phyloP scores from a whole-genome alignment of 2,888 invertebrate genomes.

The Synanthedon formicaeformis region DNA sequence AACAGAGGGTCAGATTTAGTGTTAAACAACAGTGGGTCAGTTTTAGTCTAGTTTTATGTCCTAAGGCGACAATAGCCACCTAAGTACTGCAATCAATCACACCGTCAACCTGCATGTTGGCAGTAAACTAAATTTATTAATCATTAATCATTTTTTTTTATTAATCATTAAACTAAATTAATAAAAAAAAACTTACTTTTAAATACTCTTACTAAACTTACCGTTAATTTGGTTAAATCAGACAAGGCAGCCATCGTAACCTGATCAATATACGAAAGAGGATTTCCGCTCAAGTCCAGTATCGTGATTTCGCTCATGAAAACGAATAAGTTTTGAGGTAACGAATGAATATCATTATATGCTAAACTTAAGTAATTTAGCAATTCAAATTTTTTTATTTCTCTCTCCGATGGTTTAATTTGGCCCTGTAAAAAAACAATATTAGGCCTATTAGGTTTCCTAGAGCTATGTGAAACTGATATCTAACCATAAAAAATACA shows the following conservation, averaged over 20 bases:
- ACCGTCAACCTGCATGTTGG: not conserved
- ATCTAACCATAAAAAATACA: no score
- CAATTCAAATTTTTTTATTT: constrained; percentile 27
- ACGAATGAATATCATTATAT: constrained; percentile 73
- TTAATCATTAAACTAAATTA: not conserved
- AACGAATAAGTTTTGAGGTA: constrained; percentile 76
- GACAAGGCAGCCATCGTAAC: constrained; percentile 72
- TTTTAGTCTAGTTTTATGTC: no score
- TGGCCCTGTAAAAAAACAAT: not conserved
- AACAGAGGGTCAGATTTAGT: no score
- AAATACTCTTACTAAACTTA: not conserved
- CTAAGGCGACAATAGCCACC: no score
- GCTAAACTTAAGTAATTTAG: constrained; percentile 72
- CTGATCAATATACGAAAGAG: constrained; percentile 73
- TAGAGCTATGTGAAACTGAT: no score
- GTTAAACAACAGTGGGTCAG: no score
- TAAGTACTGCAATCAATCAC: no score
- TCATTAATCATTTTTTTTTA: no score
- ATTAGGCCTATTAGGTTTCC: no score
- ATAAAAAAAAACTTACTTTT: not conserved
- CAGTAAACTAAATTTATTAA: not conserved
- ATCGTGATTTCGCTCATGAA: constrained; percentile 72
- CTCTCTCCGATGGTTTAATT: not conserved
- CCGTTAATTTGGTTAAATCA: constrained; percentile 39
- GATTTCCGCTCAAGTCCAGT: constrained; percentile 77